Conservation (phyloP, 2,888 invertebrate species). For the Sesia bembeciformis region DNA sequence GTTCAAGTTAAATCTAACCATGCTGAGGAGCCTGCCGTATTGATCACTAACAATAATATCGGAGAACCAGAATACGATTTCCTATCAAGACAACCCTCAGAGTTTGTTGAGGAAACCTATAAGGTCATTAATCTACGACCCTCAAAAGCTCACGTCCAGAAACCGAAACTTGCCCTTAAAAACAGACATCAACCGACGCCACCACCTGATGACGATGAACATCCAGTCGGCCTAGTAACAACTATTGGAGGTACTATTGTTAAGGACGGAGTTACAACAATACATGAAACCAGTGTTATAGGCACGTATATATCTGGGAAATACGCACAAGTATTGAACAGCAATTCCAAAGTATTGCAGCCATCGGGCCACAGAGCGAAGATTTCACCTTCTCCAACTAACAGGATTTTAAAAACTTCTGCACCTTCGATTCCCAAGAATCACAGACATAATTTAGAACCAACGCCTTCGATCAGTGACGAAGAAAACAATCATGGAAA, state of each 20-base stretch:
- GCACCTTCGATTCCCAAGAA: conserved; percentile 75
- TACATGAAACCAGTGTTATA: conserved; percentile 92
- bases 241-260: conserved; percentile 89
- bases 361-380: conserved; percentile 71
- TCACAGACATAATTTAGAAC: conserved; percentile 77
- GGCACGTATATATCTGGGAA: conserved; percentile 91
- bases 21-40: conserved; percentile 71
- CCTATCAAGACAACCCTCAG: conserved; percentile 87
- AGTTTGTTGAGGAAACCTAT: conserved; percentile 89
- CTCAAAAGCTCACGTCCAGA: conserved; percentile 69
- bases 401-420: conserved; percentile 84
- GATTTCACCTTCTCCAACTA: conserved; percentile 78
- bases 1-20: conserved; percentile 69
- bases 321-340: conserved; percentile 90
- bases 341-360: conserved; percentile 80
- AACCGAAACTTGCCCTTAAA: conserved; percentile 60
- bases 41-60: conserved; percentile 80
- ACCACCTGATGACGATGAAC: conserved; percentile 74
- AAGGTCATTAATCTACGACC: conserved; percentile 86
- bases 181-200: conserved; percentile 53
- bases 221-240: conserved; percentile 87
- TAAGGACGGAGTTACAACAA: conserved; percentile 86
- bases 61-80: conserved; percentile 90
- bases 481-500: conserved; percentile 76
- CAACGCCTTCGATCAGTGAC: conserved; percentile 76